Percentiles rank a stretch among this genome's conserved stretches.
Evolutionary conservation across 2,797 vertebrate species (phyloP).

Genomic region (Onychomys arenicola): DNA sequence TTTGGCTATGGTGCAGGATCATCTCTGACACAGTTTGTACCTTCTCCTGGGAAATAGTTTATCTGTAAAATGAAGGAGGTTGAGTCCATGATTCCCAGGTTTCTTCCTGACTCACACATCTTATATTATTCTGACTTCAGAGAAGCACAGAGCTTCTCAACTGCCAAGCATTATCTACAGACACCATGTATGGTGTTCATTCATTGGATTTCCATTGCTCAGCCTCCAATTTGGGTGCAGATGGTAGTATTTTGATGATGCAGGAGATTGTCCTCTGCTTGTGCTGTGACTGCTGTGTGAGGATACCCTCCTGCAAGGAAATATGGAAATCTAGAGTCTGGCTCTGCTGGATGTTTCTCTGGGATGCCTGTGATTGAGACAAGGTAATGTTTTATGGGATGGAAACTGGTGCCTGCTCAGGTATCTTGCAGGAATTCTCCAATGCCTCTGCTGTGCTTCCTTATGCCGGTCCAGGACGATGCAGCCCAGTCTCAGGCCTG

Average conservation of each 20-base stretch:
- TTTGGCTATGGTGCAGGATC: not conserved
- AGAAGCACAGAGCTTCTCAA: not conserved
- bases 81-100: not conserved
- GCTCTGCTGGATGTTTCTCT: not conserved
- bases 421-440: not conserved
- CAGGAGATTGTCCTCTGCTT: not conserved
- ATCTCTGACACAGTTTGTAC: not conserved
- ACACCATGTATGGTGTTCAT: not conserved
- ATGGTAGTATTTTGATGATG: not conserved
- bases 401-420: not conserved
- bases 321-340: not conserved
- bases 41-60: not conserved
- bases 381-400: not conserved
- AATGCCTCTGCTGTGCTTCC: fast-evolving
- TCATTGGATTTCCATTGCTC: conserved; percentile 22
- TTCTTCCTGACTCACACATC: not conserved
- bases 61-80: not conserved
- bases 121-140: conserved; percentile 8
- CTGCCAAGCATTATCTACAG: not conserved
- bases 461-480: not conserved
- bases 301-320: not conserved
- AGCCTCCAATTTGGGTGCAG: conserved; percentile 10
- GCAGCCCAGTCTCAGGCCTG: conserved; percentile 42
- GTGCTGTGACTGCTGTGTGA: conserved; percentile 25
- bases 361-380: not conserved